A percentile compares a stretch with the other conserved stretches of the same genome.
phyloP scores from a whole-genome alignment of 2,797 vertebrate species.

The Dermochelys coriacea region DNA sequence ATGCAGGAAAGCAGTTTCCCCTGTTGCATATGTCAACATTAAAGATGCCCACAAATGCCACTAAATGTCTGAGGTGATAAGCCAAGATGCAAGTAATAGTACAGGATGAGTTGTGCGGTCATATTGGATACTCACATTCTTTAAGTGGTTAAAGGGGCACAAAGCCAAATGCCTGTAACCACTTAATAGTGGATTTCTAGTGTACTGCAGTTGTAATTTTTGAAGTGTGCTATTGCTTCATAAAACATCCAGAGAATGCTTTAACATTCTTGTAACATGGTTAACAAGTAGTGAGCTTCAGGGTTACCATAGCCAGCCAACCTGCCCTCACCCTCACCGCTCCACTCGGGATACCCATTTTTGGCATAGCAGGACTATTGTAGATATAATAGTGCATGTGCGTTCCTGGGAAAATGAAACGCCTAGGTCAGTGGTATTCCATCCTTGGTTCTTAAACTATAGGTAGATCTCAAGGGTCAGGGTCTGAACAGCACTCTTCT shows the following conservation, averaged over 20 bases:
- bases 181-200: not conserved
- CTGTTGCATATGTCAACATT: constrained; percentile 18
- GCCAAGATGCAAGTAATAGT: not conserved
- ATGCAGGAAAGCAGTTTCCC: not conserved
- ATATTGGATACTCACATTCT: not conserved
- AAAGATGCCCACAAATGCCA: constrained; percentile 16
- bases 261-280: constrained; percentile 2
- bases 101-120: not conserved
- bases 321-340: not conserved
- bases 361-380: not conserved
- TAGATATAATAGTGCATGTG: accelerated
- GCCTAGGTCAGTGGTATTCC: not conserved
- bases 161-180: constrained; percentile 19
- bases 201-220: not conserved
- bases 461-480: not conserved
- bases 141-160: not conserved
- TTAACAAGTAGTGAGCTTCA: not conserved
- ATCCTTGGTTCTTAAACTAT: not conserved
- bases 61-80: not conserved
- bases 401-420: not conserved
- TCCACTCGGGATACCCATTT: not conserved
- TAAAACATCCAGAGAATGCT: not conserved
- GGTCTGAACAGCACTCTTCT: not conserved
- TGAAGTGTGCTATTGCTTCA: not conserved
- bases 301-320: not conserved